Conservation (phyloP, 2,797 vertebrate genomes). For the Heterohyrax brucei region DNA sequence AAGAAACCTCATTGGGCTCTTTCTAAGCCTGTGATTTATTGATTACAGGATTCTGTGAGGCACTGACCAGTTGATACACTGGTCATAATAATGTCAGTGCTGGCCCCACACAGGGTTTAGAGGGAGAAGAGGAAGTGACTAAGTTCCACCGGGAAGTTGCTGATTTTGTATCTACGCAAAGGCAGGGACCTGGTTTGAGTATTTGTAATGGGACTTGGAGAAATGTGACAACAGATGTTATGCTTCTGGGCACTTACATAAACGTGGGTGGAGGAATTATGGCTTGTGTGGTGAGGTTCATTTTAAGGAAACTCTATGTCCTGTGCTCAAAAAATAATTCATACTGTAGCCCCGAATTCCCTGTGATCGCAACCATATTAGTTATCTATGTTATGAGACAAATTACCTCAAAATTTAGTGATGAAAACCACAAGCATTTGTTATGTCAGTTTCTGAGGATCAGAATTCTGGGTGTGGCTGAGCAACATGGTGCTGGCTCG, state of each 20-base stretch:
- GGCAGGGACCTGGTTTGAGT: neutral
- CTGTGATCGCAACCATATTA: neutral
- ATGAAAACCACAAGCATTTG: neutral
- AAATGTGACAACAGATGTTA: neutral
- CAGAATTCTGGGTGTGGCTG: neutral
- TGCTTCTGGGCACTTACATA: neutral
- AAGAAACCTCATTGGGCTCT: constrained; percentile 6
- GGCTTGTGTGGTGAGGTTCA: neutral
- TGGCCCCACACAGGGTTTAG: neutral
- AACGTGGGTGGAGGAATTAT: neutral
- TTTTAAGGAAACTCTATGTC: constrained; percentile 31
- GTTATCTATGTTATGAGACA: neutral
- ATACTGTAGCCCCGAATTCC: neutral
- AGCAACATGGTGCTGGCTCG: neutral
- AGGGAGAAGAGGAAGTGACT: neutral
- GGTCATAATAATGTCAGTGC: neutral
- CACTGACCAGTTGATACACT: neutral
- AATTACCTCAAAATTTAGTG: neutral
- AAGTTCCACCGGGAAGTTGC: neutral
- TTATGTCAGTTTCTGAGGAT: neutral
- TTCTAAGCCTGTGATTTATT: constrained; percentile 29
- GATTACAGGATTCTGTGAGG: neutral
- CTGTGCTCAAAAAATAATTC: neutral
- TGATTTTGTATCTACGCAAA: neutral
- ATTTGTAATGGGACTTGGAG: neutral